Evolutionary conservation across 2,113 vertebrate species (phyloP).

Genomic region (Asarcornis scutulata): DNA sequence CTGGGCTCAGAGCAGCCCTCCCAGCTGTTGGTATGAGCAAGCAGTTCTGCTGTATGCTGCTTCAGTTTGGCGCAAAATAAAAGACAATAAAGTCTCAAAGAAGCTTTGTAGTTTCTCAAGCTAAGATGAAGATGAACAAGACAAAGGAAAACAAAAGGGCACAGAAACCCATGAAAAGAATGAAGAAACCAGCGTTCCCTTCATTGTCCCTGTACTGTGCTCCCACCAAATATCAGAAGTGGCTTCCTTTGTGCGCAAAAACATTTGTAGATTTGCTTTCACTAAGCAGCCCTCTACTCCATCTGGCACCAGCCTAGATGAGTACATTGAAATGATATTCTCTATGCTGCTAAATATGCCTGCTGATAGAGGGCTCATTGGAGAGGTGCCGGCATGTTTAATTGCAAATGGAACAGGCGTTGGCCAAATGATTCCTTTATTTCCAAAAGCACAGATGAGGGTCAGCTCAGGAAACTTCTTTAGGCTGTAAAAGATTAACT

Average conservation of each 20-base stretch:
- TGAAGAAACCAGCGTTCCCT: neutral
- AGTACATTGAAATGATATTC: neutral
- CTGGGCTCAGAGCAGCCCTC: neutral
- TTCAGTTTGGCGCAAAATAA: neutral
- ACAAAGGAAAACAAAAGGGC: neutral
- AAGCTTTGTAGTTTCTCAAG: neutral
- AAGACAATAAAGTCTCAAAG: neutral
- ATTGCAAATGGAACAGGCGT: neutral
- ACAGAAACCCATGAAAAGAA: neutral
- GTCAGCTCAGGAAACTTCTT: slow-evolving; percentile 27
- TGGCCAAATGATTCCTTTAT: slow-evolving; percentile 24
- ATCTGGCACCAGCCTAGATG: slow-evolving; percentile 14
- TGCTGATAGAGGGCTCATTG: neutral
- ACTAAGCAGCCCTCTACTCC: neutral
- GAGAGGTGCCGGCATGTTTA: slow-evolving; percentile 30
- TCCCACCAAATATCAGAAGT: neutral
- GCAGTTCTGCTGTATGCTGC: neutral
- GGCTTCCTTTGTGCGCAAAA: neutral
- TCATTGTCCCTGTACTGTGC: neutral
- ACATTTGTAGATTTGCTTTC: neutral
- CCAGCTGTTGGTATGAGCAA: neutral
- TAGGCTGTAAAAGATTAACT: slow-evolving; percentile 7
- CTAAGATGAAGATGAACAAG: neutral
- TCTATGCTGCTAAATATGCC: slow-evolving; percentile 4
- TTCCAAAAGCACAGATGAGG: slow-evolving; percentile 36